These are phyloP conservation scores for Microcebus jonahi DNA, from an alignment of 2,113 vertebrate genomes.

Conservation along the genomic window DNA sequence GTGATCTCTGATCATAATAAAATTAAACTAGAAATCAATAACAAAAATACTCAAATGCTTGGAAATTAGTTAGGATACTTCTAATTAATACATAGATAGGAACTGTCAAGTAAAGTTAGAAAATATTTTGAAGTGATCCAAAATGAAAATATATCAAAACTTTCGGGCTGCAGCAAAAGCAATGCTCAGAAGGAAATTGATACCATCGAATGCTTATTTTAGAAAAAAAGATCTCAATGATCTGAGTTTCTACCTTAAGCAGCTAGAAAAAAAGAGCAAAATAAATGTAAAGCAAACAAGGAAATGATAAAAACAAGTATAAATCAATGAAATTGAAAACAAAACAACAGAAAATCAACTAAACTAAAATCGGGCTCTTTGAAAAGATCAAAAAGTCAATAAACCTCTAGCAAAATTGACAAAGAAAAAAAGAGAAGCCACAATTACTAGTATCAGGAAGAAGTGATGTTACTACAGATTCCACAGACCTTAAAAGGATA, in stretches of 20 bases:
- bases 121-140: neutral
- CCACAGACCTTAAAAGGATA: neutral
- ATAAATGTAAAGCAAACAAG: neutral
- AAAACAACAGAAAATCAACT: neutral
- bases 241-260: conserved; percentile 6
- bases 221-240: neutral
- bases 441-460: neutral
- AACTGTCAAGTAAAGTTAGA: conserved; percentile 37
- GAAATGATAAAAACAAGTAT: neutral
- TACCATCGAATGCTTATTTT: neutral
- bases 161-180: neutral
- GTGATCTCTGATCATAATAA: neutral
- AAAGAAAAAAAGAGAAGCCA: neutral
- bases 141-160: conserved; percentile 34
- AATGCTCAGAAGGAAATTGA: neutral
- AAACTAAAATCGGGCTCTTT: neutral
- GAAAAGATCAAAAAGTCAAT: neutral
- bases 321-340: neutral
- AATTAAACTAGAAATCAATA: neutral
- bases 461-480: neutral
- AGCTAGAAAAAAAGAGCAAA: neutral
- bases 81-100: neutral
- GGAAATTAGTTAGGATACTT: neutral
- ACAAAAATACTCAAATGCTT: neutral
- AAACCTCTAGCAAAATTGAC: neutral